A percentile compares a stretch with the other conserved stretches of the same genome.
phyloP scores from a whole-genome alignment of 2,888 invertebrate genomes.

The Iselma pallidipennis region DNA sequence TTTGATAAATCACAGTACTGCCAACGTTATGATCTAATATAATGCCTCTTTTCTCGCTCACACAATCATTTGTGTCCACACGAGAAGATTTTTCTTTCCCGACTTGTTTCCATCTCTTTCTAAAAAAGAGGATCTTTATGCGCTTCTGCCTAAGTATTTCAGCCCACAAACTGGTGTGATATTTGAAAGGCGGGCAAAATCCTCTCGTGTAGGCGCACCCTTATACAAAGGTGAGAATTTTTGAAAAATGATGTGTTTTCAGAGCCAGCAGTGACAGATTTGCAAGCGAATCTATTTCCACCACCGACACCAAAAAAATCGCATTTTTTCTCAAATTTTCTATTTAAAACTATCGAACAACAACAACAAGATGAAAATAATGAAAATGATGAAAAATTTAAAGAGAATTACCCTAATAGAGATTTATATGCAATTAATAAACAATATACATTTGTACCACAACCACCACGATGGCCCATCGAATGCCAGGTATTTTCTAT shows the following conservation, averaged over 20 bases:
- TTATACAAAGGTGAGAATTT: too few species aligned
- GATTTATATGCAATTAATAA: conserved; percentile 63
- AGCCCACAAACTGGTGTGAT: background rate
- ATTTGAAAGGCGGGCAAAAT: conserved; percentile 6
- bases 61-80: too few species aligned
- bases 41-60: too few species aligned
- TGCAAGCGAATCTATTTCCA: conserved; percentile 71
- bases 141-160: background rate
- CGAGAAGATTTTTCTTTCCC: too few species aligned
- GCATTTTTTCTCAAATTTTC: conserved; percentile 66
- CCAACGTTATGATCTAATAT: too few species aligned
- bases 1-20: too few species aligned
- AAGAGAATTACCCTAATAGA: conserved; percentile 55
- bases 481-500: conserved; percentile 77
- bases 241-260: conserved; percentile 19
- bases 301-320: conserved; percentile 55
- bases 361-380: conserved; percentile 52
- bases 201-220: background rate
- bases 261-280: conserved; percentile 61
- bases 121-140: background rate
- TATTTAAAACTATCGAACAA: conserved; percentile 66
- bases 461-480: conserved; percentile 84
- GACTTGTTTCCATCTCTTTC: background rate
- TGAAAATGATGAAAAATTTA: conserved; percentile 50
- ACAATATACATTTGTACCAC: conserved; percentile 61